Percentiles rank a stretch among this genome's conserved stretches.
Conservation (phyloP, 2,113 vertebrate genomes). For the Piliocolobus tephrosceles region DNA sequence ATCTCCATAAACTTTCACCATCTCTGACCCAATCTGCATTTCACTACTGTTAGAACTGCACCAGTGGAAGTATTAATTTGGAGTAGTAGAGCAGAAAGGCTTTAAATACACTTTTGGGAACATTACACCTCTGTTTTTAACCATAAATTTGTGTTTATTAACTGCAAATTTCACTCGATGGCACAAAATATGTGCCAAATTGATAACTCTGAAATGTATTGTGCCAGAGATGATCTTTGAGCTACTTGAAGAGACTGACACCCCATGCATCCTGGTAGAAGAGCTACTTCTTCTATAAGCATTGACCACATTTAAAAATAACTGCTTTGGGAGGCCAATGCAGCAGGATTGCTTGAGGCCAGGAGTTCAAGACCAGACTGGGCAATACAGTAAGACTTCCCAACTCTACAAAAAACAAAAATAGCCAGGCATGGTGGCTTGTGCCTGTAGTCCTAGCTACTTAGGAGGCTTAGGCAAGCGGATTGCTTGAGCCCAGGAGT, state of each 20-base stretch:
- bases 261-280: neutral
- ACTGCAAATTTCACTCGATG: neutral
- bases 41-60: neutral
- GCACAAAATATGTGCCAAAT: neutral
- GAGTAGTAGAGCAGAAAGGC: neutral
- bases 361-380: no score
- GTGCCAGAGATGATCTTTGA: neutral
- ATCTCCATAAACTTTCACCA: neutral
- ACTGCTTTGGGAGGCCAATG: no score
- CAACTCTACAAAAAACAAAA: no score
- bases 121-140: neutral
- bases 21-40: neutral
- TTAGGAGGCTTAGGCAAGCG: no score
- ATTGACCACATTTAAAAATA: neutral
- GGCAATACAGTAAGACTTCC: no score
- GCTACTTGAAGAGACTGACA: neutral
- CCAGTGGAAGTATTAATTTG: neutral
- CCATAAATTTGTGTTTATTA: neutral
- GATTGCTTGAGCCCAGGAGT: no score
- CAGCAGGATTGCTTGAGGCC: no score
- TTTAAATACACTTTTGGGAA: neutral
- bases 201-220: neutral
- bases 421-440: no score
- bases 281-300: neutral
- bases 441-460: no score